Evolutionary conservation across 2,113 vertebrate species (phyloP).

Genomic region (Miniopterus natalensis): DNA sequence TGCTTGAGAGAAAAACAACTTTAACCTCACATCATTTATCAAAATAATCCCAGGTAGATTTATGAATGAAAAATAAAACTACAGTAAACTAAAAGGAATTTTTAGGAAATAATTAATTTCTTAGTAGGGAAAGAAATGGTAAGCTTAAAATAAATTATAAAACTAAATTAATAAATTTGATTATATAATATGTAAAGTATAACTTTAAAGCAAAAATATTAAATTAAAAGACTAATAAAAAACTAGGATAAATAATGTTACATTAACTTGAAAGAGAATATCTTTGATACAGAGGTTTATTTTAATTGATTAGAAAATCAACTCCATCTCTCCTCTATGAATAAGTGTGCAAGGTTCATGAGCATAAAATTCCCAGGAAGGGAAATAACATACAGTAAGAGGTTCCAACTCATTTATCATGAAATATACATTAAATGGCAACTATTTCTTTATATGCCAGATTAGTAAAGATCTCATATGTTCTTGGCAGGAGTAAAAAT

Average conservation of each 20-base stretch:
- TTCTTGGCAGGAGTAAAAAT: not conserved
- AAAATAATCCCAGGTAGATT: slow-evolving; percentile 12
- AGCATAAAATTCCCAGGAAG: not conserved
- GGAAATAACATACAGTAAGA: not conserved
- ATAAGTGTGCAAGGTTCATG: slow-evolving; percentile 8
- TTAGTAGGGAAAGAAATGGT: not conserved
- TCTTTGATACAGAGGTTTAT: slow-evolving; percentile 34
- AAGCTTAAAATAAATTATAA: slow-evolving; percentile 18
- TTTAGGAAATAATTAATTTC: slow-evolving; percentile 19
- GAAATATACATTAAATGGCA: not conserved
- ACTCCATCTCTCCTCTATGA: not conserved
- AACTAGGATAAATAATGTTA: not conserved
- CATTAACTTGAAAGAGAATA: not conserved
- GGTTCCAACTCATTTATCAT: not conserved
- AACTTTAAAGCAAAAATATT: slow-evolving; percentile 12
- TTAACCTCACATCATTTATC: slow-evolving; percentile 25
- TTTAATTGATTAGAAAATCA: slow-evolving; percentile 49
- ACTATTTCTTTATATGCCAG: not conserved
- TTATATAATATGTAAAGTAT: slow-evolving; percentile 13
- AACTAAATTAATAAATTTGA: slow-evolving; percentile 31
- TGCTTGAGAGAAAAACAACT: not conserved
- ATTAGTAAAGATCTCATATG: slow-evolving; percentile 34
- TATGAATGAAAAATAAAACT: slow-evolving; percentile 28
- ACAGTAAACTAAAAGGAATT: slow-evolving; percentile 6
- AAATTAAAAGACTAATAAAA: slow-evolving; percentile 21